Evolutionary conservation across 2,797 vertebrate genomes (phyloP).

Genomic region (Alcedo atthis): DNA sequence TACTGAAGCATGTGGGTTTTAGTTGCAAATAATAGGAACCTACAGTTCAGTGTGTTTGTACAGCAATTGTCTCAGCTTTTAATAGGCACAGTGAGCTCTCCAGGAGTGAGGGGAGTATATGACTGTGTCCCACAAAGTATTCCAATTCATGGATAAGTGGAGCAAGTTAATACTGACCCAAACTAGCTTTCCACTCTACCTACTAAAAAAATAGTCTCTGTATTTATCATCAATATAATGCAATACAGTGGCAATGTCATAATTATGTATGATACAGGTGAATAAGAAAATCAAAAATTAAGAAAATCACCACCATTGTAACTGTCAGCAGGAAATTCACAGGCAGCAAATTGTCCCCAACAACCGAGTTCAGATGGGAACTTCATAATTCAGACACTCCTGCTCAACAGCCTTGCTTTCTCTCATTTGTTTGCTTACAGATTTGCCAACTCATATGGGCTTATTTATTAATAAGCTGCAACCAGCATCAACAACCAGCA

Average conservation of each 20-base stretch:
- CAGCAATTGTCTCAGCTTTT: background rate
- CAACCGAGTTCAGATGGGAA: background rate
- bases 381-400: background rate
- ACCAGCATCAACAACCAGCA: background rate
- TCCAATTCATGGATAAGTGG: background rate
- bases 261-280: background rate
- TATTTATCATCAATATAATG: background rate
- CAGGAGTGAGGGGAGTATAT: background rate
- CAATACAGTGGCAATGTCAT: background rate
- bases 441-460: background rate
- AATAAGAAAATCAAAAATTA: background rate
- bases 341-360: background rate
- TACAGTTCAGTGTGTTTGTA: background rate
- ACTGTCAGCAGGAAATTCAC: background rate
- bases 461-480: background rate
- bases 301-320: background rate
- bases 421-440: background rate
- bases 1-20: background rate
- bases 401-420: background rate
- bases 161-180: background rate
- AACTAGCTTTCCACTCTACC: background rate
- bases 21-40: background rate
- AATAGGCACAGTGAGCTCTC: background rate
- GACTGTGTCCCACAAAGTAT: background rate
- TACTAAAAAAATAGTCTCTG: background rate